Conservation (phyloP, 37 sponge, comb jelly and placozoan genomes). For the Ianthella basta region DNA sequence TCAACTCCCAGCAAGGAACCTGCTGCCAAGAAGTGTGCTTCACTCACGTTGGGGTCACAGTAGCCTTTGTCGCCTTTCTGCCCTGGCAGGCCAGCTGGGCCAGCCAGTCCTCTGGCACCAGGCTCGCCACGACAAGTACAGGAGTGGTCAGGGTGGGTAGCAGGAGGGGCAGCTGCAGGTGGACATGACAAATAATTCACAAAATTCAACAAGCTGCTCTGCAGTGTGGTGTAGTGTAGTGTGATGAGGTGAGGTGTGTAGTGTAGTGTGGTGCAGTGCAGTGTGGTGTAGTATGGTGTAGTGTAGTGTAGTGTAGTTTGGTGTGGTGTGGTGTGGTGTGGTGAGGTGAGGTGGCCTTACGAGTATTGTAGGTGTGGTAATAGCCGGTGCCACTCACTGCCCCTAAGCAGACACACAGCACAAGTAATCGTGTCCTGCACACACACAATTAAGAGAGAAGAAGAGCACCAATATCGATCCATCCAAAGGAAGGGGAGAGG, state of each 20-base stretch:
- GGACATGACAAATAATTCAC: neutral
- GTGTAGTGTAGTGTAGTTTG: neutral
- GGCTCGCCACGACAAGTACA: neutral
- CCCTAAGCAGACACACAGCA: no score
- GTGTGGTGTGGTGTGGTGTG: neutral
- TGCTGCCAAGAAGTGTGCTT: no score
- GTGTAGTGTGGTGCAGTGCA: neutral
- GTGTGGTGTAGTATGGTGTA: neutral
- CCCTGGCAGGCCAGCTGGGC: neutral
- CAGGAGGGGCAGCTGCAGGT: neutral
- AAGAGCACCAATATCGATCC: no score
- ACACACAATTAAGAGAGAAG: no score
- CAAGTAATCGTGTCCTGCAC: no score
- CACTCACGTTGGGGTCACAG: slow-evolving; percentile 24
- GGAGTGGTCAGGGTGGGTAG: neutral
- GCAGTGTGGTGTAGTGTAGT: neutral
- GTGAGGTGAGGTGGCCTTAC: neutral
- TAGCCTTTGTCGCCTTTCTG: neutral
- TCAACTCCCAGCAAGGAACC: no score
- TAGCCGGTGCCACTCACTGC: no score
- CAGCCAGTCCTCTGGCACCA: neutral
- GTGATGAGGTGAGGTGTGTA: neutral
- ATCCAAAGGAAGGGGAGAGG: no score
- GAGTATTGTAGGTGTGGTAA: neutral
- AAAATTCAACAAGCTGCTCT: neutral